Conservation (phyloP, 2,888 invertebrate genomes). For the Andrena hattorfiana region DNA sequence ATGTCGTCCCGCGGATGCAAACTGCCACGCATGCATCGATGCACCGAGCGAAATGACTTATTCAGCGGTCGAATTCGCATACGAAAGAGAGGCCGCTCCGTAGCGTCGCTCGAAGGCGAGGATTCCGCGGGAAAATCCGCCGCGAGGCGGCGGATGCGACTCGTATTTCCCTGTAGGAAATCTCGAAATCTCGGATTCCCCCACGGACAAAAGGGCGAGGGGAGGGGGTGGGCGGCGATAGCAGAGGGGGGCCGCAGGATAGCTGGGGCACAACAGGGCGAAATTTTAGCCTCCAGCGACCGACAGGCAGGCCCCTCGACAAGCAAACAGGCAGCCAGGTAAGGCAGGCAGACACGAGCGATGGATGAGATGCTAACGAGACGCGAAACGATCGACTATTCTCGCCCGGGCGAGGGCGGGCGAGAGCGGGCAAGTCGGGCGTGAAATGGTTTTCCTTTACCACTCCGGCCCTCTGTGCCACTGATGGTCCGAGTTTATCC, state of each 20-base stretch:
- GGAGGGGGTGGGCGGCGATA: background rate
- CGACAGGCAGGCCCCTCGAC: slow-evolving; percentile 51
- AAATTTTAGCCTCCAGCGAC: slow-evolving; percentile 70
- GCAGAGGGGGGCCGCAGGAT: slow-evolving; percentile 20
- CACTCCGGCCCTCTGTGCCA: slow-evolving; percentile 50
- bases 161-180: slow-evolving; percentile 46
- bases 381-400: slow-evolving; percentile 77
- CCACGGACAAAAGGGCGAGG: slow-evolving; percentile 23
- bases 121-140: slow-evolving; percentile 2
- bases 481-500: slow-evolving; percentile 49
- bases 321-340: slow-evolving; percentile 44
- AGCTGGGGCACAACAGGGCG: slow-evolving; percentile 34
- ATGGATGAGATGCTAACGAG: slow-evolving; percentile 81
- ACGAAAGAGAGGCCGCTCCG: background rate
- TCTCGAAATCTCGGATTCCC: slow-evolving; percentile 66
- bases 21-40: slow-evolving; percentile 21
- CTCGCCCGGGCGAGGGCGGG: slow-evolving; percentile 54
- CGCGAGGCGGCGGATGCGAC: background rate
- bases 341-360: slow-evolving; percentile 68
- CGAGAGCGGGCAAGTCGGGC: slow-evolving; percentile 72
- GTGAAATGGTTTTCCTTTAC: slow-evolving; percentile 81
- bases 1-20: slow-evolving; percentile 15
- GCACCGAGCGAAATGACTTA: slow-evolving; percentile 37
- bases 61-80: slow-evolving; percentile 25
- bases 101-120: background rate